These are phyloP conservation scores for Bombus difficillimus DNA, from an alignment of 1,140 invertebrate species.

Conservation along the genomic window DNA sequence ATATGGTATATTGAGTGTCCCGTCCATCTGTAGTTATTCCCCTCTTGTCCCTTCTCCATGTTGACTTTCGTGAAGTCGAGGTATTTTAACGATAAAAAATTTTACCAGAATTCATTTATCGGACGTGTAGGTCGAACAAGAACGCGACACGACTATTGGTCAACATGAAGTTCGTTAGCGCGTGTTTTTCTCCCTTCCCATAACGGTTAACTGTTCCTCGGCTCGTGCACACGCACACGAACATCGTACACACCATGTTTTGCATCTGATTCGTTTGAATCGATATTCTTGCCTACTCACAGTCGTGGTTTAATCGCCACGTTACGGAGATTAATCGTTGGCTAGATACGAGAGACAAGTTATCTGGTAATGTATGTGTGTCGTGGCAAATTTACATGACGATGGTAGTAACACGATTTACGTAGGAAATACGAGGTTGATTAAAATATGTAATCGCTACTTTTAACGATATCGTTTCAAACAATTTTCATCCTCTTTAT, in stretches of 20 bases:
- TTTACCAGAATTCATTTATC: slow-evolving; percentile 29
- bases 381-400: slow-evolving; percentile 25
- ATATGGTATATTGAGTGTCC: slow-evolving; percentile 26
- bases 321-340: slow-evolving; percentile 47
- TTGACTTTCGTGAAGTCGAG: slow-evolving; percentile 19
- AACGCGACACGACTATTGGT: neutral
- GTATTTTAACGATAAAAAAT: slow-evolving; percentile 27
- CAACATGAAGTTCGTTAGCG: slow-evolving; percentile 29
- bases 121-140: neutral
- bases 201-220: slow-evolving; percentile 29
- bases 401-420: slow-evolving; percentile 12
- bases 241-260: slow-evolving; percentile 27
- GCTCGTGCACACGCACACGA: neutral
- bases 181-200: slow-evolving; percentile 12
- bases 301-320: slow-evolving; percentile 37
- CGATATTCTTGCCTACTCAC: slow-evolving; percentile 45
- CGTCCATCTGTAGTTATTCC: slow-evolving; percentile 17
- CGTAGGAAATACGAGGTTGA: neutral
- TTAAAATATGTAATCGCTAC: neutral
- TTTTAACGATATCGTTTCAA: neutral
- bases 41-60: neutral
- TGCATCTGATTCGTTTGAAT: slow-evolving; percentile 48
- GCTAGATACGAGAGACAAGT: slow-evolving; percentile 37
- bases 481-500: neutral
- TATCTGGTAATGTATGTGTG: slow-evolving; percentile 35